A percentile compares a stretch with the other conserved stretches of the same genome.
These are phyloP conservation scores for Choristoneura fumiferana DNA, from an alignment of 1,140 invertebrate genomes.

Conservation along the genomic window DNA sequence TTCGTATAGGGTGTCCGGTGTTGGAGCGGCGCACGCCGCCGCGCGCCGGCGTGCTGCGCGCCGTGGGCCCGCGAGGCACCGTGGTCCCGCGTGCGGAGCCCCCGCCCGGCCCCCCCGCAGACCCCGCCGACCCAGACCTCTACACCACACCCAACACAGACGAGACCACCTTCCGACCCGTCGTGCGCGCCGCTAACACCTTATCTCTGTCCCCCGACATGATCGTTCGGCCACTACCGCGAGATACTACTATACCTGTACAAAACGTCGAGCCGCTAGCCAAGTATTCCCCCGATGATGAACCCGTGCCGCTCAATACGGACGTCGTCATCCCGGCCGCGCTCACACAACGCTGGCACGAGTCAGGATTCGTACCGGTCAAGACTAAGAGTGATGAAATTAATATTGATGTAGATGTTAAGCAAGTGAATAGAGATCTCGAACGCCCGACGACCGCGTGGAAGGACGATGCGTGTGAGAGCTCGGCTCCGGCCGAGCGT, in stretches of 20 bases:
- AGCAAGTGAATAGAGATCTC: no score
- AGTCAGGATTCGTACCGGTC: conserved; percentile 1
- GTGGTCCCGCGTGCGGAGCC: conserved; percentile 85
- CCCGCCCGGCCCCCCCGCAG: conserved; percentile 84
- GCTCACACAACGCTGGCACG: conserved; percentile 19
- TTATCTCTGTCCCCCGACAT: conserved; percentile 36
- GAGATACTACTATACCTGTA: conserved; percentile 63
- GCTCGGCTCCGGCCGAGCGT: conserved; percentile 5
- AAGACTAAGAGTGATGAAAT: no score
- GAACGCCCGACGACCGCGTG: conserved; percentile 8
- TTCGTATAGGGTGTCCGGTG: conserved; percentile 85
- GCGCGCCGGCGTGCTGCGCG: conserved; percentile 30
- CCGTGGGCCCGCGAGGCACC: conserved; percentile 38
- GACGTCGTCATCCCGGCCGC: conserved; percentile 64
- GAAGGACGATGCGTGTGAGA: conserved; percentile 7
- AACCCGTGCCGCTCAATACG: conserved; percentile 42
- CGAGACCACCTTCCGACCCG: conserved; percentile 81
- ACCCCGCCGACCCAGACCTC: conserved; percentile 69
- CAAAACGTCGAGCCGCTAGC: conserved; percentile 36
- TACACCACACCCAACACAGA: conserved; percentile 81
- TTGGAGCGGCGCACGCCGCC: conserved; percentile 67
- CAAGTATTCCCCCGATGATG: conserved; percentile 26
- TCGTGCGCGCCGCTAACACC: conserved; percentile 70
- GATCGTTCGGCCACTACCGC: conserved; percentile 49
- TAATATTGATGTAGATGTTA: no score